These are phyloP conservation scores for Ommatoiulus sabulosus DNA, from an alignment of 2,888 invertebrate species.

Conservation along the genomic window DNA sequence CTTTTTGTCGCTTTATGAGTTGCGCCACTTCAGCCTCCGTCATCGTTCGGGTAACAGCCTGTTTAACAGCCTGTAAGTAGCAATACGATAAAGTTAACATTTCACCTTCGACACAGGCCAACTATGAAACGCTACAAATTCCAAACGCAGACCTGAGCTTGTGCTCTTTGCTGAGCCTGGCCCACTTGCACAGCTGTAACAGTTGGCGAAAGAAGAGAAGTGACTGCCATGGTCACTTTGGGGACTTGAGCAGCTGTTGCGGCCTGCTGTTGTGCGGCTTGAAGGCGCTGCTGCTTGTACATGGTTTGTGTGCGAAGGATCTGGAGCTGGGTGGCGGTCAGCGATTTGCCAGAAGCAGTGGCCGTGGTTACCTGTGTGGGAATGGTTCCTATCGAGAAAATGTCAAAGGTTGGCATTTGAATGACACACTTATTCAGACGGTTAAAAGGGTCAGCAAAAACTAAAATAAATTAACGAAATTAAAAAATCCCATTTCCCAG, in stretches of 20 bases:
- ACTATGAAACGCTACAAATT: too few species aligned
- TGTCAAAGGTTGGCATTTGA: neutral
- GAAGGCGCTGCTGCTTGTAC: conserved; percentile 60
- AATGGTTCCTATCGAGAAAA: neutral
- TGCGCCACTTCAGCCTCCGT: conserved; percentile 74
- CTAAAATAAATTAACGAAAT: too few species aligned
- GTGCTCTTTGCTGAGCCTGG: conserved; percentile 38
- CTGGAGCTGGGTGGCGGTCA: conserved; percentile 59
- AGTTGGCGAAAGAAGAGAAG: conserved; percentile 44
- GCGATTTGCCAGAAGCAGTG: conserved; percentile 13
- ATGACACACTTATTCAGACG: too few species aligned
- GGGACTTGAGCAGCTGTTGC: neutral
- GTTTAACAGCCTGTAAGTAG: conserved; percentile 60
- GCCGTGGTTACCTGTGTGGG: neutral
- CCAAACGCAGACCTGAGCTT: neutral
- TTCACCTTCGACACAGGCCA: too few species aligned
- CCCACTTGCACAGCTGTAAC: neutral
- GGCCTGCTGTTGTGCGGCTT: conserved; percentile 51
- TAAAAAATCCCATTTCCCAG: too few species aligned
- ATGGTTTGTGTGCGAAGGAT: conserved; percentile 59
- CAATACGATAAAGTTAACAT: neutral
- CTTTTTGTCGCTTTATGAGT: conserved; percentile 70
- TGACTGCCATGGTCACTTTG: conserved; percentile 51
- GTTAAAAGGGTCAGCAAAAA: too few species aligned
- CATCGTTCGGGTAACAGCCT: conserved; percentile 67